Evolutionary conservation across 2,113 vertebrate species (phyloP), one percentile per base, ranked within the genome.

Genomic region (Cervus canadensis): DNA sequence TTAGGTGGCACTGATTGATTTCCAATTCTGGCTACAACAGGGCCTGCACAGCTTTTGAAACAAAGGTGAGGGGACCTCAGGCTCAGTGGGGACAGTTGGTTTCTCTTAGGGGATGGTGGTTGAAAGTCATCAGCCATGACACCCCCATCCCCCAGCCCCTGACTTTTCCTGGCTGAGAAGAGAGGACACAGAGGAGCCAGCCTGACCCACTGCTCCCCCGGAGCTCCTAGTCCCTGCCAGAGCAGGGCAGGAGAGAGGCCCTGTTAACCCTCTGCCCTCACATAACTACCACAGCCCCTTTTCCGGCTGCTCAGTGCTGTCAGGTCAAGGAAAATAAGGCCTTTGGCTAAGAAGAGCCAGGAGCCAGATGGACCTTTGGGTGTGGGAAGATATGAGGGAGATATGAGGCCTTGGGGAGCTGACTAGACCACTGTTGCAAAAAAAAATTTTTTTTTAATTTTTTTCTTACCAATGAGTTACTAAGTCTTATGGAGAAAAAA

Each of bases 1-100:
- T 91, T 79, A 86, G 91, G 52, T 64, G 62, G 54, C 62, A 54
- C 56, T 91, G 95, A 97, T 79, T 79, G 92, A 93, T 86, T 95
- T 97, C 71, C 91, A 91, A 5, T 97, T 91, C 93, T 87, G 45
- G 82, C 52, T 95, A 28, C 0, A 2, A 57, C 5, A 33, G 48
- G 26, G 16, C 52, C 86, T 40, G 11, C 33, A 14, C 2, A 74
- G 60, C 78, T 91, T 89, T 56, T 62, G 23, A 87, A 83, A 86
- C 57, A 84, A 56, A 93, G 71, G 30, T 33, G 60, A 96, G 56
- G 50, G 52, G 11, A 16, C 45, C 60, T 48, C 52, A 17, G 56
- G 30, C 40, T 48, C 62, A 57, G 50, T 6, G 83, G 26, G 40
- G 30, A 87, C 71, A 50, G 4, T 1, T 26, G 57, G 59, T 36